Evolutionary conservation across 2,797 vertebrate genomes (phyloP), one percentile per base, ranked within the genome.

Genomic region (Chiroxiphia lanceolata): DNA sequence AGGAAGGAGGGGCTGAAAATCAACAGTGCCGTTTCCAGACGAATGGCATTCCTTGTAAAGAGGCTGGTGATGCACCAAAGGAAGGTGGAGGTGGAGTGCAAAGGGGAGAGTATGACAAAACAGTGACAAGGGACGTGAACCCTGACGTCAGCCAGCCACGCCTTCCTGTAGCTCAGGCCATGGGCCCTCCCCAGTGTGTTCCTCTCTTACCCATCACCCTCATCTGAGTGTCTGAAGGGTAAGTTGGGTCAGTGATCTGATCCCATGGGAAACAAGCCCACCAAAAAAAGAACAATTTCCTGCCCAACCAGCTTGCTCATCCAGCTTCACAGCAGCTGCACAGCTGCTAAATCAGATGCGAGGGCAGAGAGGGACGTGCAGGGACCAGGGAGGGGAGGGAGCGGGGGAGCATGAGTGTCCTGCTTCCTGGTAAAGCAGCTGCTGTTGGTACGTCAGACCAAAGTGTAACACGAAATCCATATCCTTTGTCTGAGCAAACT

Each of bases 321-420:
- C 44, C 70, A 59, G 38, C 80, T 82, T 42, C 2, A 1, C 40
- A 64, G 72, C 87, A 94, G 80, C 54, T 76, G 77, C 74, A 69
- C 70, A 84, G 54, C 78, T 93, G 88, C 88, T 92, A 36, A 84
- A 89, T 82, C 59, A 79, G 83, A 89, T 89, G 59, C 68, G n/a
- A 83, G 65, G 68, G 59, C 70, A 84, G 61, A 0, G 8, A 79
- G 59, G 79, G 95, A 80, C 7, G 1, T 72, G 79, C 76, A 68
- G 69, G 40, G 74, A 69, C 20, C 0, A 0, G 70, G 12, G 31
- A 82, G 27, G n/a, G 80, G 70, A 56, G 57, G 79, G 80, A 95
- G 61, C 0, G 1, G 60, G 82, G 51, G 26, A 71, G 34, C 1
- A 0, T 1, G 8, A 16, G 78, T 26, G 13, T 85, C 71, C 78